Evolutionary conservation across 2,888 invertebrate genomes (phyloP).

Genomic region (Leucophenga maculata): DNA sequence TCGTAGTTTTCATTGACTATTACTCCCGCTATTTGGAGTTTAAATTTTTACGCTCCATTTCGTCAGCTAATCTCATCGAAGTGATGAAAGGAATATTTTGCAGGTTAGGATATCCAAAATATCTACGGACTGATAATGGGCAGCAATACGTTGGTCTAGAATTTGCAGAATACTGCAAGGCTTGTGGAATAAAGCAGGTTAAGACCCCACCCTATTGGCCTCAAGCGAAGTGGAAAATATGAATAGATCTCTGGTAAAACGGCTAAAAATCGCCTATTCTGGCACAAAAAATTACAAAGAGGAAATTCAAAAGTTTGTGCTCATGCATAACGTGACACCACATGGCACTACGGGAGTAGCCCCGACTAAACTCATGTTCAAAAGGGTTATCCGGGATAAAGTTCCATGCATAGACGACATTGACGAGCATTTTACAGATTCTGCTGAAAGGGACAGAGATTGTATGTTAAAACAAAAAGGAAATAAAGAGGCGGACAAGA

Average conservation of each 20-base stretch:
- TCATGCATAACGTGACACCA: conserved; percentile 36
- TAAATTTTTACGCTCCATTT: conserved; percentile 3
- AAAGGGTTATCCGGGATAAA: conserved; percentile 24
- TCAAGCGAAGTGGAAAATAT: conserved; percentile 35
- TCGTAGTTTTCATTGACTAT: conserved; percentile 1
- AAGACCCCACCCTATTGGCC: conserved; percentile 32
- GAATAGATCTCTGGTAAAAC: conserved; percentile 25
- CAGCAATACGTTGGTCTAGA: conserved; percentile 13
- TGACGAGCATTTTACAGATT: background rate
- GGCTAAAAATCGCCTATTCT: conserved; percentile 28
- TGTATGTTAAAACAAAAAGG: background rate
- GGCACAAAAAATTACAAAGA: conserved; percentile 23
- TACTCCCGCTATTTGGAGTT: background rate
- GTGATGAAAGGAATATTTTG: conserved; percentile 22
- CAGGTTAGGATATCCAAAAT: conserved; percentile 1
- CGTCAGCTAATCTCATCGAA: conserved; percentile 1
- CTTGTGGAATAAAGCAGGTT: conserved; percentile 19
- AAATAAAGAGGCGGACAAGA: background rate
- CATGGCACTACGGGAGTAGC: conserved; percentile 35
- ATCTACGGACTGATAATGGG: conserved; percentile 18
- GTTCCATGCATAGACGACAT: too few relatives aligned
- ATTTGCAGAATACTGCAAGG: conserved; percentile 24
- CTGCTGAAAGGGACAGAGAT: background rate
- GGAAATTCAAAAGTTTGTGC: conserved; percentile 29
- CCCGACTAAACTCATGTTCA: conserved; percentile 28